Base-by-base conservation (phyloP, 2,888 invertebrate genomes). In the Mantis religiosa region DNA sequence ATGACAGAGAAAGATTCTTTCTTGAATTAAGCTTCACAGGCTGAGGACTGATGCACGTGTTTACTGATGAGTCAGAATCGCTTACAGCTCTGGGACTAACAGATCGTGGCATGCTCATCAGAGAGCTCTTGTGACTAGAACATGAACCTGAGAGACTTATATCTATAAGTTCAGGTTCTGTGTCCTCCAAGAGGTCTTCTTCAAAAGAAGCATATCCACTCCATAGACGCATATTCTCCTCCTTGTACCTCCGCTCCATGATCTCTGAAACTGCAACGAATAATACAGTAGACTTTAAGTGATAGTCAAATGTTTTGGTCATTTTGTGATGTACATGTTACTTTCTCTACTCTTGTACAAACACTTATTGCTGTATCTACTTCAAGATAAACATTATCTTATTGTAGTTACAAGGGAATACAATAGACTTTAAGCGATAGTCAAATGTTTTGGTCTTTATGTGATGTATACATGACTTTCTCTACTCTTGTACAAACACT, bases 121-220 rank as follows among this genome's bases (percentile, higher is more conserved):
- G 27, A 34, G 34, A 88, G 30, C 54, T 71, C 54, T 71, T 71
- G 28, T 84, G 84, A 85, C 88, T 88, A 28, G 88, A 88, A 28
- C 15, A 88, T 9, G 84, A 84, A n/a, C 82, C 88, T 25, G 88
- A 81, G 14, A 71, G 71, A 27, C 82, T 28, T 28, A 85, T n/a
- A 81, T 28, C 71, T 9, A 88, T 28, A 28, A 88, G 84, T 41
- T 88, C n/a, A 81, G 84, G 88, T 25, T 88, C 84, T n/a, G 82
- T 82, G 41, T 88, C 85, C 12, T 88, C 88, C 14, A 88, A 27
- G 25, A 88, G 30, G 28, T 88, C 84, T 81, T 88, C 88, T 71
- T 88, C 88, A 25, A 71, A 71, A 20, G 54, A 71, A 71, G 15
- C 41, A 12, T 41, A 71, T 20, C 54, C 54, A 20, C 4, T 71